Conservation (phyloP, 2,797 vertebrate genomes). For the Cyclopterus lumpus region DNA sequence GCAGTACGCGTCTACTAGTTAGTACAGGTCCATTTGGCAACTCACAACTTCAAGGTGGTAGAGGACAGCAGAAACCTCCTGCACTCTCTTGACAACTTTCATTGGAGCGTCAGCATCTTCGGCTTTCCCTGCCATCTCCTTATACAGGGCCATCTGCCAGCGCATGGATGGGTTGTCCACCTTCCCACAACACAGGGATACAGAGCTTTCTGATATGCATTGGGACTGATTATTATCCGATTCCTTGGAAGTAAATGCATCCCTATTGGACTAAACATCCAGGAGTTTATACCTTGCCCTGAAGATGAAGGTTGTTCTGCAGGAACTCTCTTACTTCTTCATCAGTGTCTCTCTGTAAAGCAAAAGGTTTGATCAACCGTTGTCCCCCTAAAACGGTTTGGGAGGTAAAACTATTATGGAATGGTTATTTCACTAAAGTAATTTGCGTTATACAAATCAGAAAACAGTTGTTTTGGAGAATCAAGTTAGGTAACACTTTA, state of each 20-base stretch:
- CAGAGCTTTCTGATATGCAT: constrained; percentile 25
- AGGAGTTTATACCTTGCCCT: constrained; percentile 88
- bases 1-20: neutral
- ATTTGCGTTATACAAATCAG: neutral
- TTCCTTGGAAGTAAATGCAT: neutral
- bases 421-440: neutral
- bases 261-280: neutral
- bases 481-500: neutral
- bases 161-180: constrained; percentile 93
- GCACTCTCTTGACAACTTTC: constrained; percentile 93
- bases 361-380: constrained; percentile 23
- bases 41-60: constrained; percentile 93
- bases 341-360: constrained; percentile 92
- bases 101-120: constrained; percentile 91
- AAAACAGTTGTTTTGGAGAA: neutral
- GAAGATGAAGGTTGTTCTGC: constrained; percentile 92
- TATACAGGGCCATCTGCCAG: constrained; percentile 96
- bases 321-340: constrained; percentile 95
- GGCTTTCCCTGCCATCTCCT: constrained; percentile 90
- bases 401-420: neutral
- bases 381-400: neutral
- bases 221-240: neutral
- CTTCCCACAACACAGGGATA: constrained; percentile 70
- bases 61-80: constrained; percentile 95
- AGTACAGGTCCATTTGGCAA: neutral